phyloP scores from a whole-genome alignment of 1,140 invertebrate genomes.

The Eulimnadia texana region DNA sequence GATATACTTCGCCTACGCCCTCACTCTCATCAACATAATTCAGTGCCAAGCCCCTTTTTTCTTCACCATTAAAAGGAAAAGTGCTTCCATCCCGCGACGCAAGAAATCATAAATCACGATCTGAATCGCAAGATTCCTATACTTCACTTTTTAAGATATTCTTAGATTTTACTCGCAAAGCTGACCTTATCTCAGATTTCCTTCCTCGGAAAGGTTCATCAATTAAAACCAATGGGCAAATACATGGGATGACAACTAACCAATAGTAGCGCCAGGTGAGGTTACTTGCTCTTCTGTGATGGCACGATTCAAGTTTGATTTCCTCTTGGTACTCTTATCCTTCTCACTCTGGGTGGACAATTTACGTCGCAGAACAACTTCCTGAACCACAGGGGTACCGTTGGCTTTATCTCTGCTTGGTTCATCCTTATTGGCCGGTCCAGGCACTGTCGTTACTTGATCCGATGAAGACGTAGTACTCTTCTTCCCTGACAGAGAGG shows the following conservation, averaged over 20 bases:
- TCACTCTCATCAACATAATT: neutral
- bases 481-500: neutral
- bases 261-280: neutral
- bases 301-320: conserved; percentile 45
- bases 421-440: too few relatives aligned
- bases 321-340: conserved; percentile 47
- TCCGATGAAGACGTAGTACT: neutral
- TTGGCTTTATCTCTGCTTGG: neutral
- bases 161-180: too few relatives aligned
- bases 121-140: neutral
- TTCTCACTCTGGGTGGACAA: conserved; percentile 21
- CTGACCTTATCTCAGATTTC: too few relatives aligned
- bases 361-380: conserved; percentile 12
- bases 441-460: too few relatives aligned
- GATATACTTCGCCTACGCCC: neutral
- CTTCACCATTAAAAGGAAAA: neutral
- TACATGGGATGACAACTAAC: neutral
- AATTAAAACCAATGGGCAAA: neutral
- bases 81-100: neutral
- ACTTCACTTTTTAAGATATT: neutral
- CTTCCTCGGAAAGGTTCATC: neutral
- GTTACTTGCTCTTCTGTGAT: conserved; percentile 38
- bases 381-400: neutral
- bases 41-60: neutral
- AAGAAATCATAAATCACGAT: neutral